Evolutionary conservation across 2,888 invertebrate genomes (phyloP), one percentile per base, ranked within the genome.

Genomic region (Tetragnatha montana): DNA sequence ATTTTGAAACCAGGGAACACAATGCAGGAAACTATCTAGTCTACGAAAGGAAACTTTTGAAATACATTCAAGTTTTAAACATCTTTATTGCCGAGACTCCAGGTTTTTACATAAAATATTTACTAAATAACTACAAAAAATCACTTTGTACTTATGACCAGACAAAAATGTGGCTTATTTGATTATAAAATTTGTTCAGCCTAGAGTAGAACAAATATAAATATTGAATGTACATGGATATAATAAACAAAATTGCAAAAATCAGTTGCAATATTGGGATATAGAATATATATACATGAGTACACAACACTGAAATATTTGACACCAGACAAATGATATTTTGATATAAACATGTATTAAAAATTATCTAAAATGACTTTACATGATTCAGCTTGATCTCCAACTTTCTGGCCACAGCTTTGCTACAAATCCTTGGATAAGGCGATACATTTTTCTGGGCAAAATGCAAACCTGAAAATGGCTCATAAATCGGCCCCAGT

Each of bases 381-480:
- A 88, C 47, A 83, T 90, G 19, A 71, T 83, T 90, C 82, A 90
- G 83, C 87, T 80, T 73, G 87, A 87, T 80, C 90, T 90, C 90
- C 90, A 90, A 60, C 79, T 90, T 73, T 87, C 79, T 12, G 90
- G 87, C 90, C 90, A 90, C 19, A 90, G 79, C 74, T 83, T 90
- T 21, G 87, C 73, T 49, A 87, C 85, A 73, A 90, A 87, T 35
- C 90, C 75, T 74, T 82, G 90, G 47, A 90, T 81, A 21, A 90
- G 50, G 73, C 90, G 90, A 75, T 90, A 90, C 82, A 90, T 87
- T 49, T 87, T 90, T 73, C 90, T 91, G 73, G 91, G 91, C 75
- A 91, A 74, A 70, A 91, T 81, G 78, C 91, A 91, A 50, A 90
- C 85, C 51, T 90, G 89, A 19, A 91, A 81, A 73, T 88, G 88